Conservation (phyloP, 2,888 invertebrate genomes). For the Spodoptera exigua region DNA sequence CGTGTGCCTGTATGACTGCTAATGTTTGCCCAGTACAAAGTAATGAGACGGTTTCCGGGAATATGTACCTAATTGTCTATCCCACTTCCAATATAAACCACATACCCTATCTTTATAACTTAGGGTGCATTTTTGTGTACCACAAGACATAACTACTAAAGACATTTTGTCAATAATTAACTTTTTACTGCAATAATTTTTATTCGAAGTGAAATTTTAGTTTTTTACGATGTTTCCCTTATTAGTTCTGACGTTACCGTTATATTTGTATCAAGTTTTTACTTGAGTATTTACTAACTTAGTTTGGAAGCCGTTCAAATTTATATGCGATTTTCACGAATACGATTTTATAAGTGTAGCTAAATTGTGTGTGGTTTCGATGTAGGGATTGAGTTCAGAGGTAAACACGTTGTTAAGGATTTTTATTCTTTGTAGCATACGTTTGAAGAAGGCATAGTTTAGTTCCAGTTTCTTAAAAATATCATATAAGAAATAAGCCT, state of each 20-base stretch:
- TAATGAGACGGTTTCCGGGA: slow-evolving; percentile 18
- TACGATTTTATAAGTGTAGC: neutral
- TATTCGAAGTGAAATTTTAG: slow-evolving; percentile 21
- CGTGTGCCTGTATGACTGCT: slow-evolving; percentile 76
- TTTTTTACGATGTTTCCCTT: slow-evolving; percentile 42
- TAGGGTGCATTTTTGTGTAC: too few relatives aligned
- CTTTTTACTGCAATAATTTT: slow-evolving; percentile 49
- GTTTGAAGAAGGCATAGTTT: too few relatives aligned
- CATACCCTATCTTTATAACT: too few relatives aligned
- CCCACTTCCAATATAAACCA: neutral
- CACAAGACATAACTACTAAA: too few relatives aligned
- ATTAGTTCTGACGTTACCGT: slow-evolving; percentile 47
- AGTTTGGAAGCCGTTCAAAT: slow-evolving; percentile 15
- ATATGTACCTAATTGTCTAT: slow-evolving; percentile 7
- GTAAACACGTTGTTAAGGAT: too few relatives aligned
- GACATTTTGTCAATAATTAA: slow-evolving; percentile 21
- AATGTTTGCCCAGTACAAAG: slow-evolving; percentile 46
- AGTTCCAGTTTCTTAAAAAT: too few relatives aligned
- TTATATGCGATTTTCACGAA: slow-evolving; percentile 13
- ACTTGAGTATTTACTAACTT: slow-evolving; percentile 9
- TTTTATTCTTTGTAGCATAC: too few relatives aligned
- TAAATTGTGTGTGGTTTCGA: neutral
- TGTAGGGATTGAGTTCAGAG: too few relatives aligned
- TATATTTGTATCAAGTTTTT: slow-evolving; percentile 43
- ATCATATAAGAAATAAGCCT: too few relatives aligned